Percentiles rank a stretch among this genome's conserved stretches.
Evolutionary conservation across 2,113 vertebrate genomes (phyloP).

Genomic region (Hystrix brachyura): DNA sequence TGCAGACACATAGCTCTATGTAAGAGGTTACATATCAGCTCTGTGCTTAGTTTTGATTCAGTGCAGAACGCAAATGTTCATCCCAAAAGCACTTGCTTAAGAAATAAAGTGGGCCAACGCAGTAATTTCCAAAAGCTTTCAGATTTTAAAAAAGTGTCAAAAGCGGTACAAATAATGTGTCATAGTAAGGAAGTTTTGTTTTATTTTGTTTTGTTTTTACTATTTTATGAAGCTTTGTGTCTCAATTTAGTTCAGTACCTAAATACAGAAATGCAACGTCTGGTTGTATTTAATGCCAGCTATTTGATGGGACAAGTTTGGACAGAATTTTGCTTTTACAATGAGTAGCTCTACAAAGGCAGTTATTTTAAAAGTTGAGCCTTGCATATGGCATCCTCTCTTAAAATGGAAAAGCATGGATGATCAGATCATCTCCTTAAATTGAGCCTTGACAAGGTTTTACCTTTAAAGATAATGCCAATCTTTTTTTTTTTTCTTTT

Average conservation of each 20-base stretch:
- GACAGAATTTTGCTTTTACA: slow-evolving; percentile 37
- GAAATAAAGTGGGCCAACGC: neutral
- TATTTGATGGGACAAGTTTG: slow-evolving; percentile 34
- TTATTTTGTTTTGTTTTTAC: slow-evolving; percentile 65
- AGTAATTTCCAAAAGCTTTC: slow-evolving; percentile 54
- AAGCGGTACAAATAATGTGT: slow-evolving; percentile 42
- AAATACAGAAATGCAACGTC: slow-evolving; percentile 54
- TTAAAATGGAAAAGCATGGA: neutral
- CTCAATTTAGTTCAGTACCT: slow-evolving; percentile 50
- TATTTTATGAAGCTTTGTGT: slow-evolving; percentile 46
- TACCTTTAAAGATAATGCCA: neutral
- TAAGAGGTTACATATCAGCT: neutral
- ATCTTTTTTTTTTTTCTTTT: neutral
- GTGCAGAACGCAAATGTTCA: slow-evolving; percentile 50
- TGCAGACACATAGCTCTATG: neutral
- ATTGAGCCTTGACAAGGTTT: neutral
- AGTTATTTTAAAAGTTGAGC: slow-evolving; percentile 7
- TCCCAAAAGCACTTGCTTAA: slow-evolving; percentile 17
- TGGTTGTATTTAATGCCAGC: slow-evolving; percentile 56
- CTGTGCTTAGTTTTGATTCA: neutral
- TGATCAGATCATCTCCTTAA: slow-evolving; percentile 15
- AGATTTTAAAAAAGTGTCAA: slow-evolving; percentile 32
- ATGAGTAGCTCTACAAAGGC: slow-evolving; percentile 42
- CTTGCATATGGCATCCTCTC: neutral
- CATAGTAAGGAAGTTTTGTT: neutral